phyloP scores from a whole-genome alignment of 2,113 vertebrate genomes.

The Nerophis lumbriciformis region DNA sequence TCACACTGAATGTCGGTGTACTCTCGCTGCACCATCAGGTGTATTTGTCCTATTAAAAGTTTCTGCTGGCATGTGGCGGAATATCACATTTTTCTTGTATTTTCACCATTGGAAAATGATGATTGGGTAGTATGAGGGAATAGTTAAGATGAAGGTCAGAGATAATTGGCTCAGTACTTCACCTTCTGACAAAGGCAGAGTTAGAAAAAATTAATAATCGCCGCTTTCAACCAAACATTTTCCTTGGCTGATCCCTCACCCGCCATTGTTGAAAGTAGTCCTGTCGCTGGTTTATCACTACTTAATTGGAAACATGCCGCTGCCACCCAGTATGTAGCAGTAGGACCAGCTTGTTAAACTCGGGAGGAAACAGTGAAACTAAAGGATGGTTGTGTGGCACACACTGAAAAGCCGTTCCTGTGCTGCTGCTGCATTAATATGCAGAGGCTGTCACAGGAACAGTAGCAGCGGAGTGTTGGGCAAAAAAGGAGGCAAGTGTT shows the following conservation, averaged over 20 bases:
- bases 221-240: background rate
- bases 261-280: constrained; percentile 4
- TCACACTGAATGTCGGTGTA: background rate
- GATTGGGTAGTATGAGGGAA: background rate
- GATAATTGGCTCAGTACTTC: background rate
- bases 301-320: constrained; percentile 39
- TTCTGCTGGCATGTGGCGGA: background rate
- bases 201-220: background rate
- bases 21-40: background rate
- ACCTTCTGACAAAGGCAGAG: background rate
- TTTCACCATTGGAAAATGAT: background rate
- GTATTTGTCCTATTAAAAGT: background rate
- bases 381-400: constrained; percentile 1
- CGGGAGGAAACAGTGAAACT: constrained; percentile 32
- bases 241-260: background rate
- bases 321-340: constrained; percentile 7
- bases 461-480: constrained; percentile 6
- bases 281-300: background rate
- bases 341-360: constrained; percentile 36
- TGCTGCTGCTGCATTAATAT: constrained; percentile 22
- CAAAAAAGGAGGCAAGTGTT: constrained; percentile 18
- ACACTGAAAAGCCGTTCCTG: constrained; percentile 15
- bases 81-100: background rate
- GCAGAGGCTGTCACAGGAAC: constrained; percentile 10
- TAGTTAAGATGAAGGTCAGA: background rate